These are phyloP conservation scores for Channa maculata DNA, from an alignment of 2,113 vertebrate genomes.

Conservation along the genomic window DNA sequence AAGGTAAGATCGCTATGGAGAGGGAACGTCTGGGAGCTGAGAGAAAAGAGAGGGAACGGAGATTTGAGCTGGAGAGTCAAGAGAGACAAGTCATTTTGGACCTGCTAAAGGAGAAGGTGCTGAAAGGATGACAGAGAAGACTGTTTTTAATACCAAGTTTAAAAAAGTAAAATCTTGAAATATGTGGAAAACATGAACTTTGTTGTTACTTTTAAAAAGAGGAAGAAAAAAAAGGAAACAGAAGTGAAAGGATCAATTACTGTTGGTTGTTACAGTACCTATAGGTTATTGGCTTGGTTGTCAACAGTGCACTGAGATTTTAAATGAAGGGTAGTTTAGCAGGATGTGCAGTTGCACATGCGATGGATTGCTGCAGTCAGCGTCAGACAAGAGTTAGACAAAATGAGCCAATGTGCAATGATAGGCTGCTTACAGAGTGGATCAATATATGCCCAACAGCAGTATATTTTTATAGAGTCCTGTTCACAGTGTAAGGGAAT, in stretches of 20 bases:
- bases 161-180: background rate
- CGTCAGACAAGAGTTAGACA: no score
- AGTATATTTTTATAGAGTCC: background rate
- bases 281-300: no score
- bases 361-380: no score
- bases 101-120: slow-evolving; percentile 84
- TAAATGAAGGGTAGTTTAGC: background rate
- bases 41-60: slow-evolving; percentile 80
- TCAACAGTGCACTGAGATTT: slow-evolving; percentile 1
- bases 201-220: background rate
- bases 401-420: background rate
- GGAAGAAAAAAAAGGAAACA: slow-evolving; percentile 3
- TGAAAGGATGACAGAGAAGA: slow-evolving; percentile 72
- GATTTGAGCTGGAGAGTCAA: slow-evolving; percentile 85
- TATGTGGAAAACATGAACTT: background rate
- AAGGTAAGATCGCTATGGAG: slow-evolving; percentile 82
- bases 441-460: background rate
- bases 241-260: slow-evolving; percentile 29
- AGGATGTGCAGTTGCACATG: background rate
- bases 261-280: no score
- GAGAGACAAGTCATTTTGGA: slow-evolving; percentile 86
- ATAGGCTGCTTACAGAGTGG: background rate
- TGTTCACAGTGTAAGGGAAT: background rate
- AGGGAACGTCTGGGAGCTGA: slow-evolving; percentile 82
- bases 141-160: background rate